Evolutionary conservation across 2,113 vertebrate genomes (phyloP).

Genomic region (Gobiocypris rarus): DNA sequence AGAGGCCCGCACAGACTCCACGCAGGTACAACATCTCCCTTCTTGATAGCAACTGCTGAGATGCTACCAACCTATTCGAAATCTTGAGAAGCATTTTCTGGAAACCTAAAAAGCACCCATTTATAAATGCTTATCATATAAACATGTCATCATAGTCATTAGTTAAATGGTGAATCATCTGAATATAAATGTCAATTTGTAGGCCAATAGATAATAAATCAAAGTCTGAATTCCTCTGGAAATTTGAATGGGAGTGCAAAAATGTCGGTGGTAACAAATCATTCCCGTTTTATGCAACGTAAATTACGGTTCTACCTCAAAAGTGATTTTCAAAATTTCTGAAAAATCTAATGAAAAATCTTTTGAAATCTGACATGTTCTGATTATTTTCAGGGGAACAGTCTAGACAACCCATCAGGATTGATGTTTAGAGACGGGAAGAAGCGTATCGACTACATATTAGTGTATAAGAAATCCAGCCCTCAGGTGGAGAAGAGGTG

Average conservation of each 20-base stretch:
- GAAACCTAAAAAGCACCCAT: too few species aligned
- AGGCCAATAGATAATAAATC: neutral
- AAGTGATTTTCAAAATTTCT: neutral
- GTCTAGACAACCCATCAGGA: slow-evolving; percentile 77
- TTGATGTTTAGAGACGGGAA: slow-evolving; percentile 95
- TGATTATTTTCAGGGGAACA: slow-evolving; percentile 71
- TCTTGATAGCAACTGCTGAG: neutral
- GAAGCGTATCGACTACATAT: slow-evolving; percentile 95
- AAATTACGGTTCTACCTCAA: neutral
- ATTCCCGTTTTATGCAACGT: neutral
- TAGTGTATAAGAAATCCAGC: slow-evolving; percentile 97
- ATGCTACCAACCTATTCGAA: neutral
- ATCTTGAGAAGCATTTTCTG: neutral
- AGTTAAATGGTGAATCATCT: neutral
- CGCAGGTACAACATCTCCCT: slow-evolving; percentile 76
- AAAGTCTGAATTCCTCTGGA: neutral
- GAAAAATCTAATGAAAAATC: neutral
- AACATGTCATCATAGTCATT: too few species aligned
- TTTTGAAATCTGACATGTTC: neutral
- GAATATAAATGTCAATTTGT: neutral
- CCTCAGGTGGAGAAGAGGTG: slow-evolving; percentile 94
- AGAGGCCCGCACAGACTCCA: slow-evolving; percentile 80
- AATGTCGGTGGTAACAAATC: neutral
- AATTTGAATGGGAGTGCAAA: neutral
- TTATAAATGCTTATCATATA: neutral